Conservation (phyloP, 2,888 invertebrate species). For the Liopterus haemorrhoidalis region DNA sequence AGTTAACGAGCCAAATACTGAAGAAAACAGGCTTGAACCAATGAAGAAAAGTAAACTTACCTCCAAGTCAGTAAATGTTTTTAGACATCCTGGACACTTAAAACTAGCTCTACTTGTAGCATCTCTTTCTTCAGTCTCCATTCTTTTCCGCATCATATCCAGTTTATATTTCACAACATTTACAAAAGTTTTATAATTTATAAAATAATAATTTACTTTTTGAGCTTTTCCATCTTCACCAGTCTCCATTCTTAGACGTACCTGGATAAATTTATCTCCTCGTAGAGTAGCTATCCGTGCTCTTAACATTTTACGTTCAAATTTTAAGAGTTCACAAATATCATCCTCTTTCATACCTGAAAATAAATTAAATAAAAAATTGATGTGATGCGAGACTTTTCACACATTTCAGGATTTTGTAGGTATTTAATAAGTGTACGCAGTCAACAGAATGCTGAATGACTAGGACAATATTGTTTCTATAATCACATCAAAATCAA, state of each 20-base stretch:
- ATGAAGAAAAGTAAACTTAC: constrained; percentile 45
- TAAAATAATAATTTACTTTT: constrained; percentile 95
- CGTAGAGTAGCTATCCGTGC: constrained; percentile 79
- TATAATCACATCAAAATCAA: too few species aligned
- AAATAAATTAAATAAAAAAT: too few species aligned
- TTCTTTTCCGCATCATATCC: constrained; percentile 89
- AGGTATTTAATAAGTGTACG: too few species aligned
- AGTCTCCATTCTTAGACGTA: constrained; percentile 90
- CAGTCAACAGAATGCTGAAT: too few species aligned
- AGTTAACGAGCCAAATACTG: constrained; percentile 9
- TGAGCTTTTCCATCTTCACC: constrained; percentile 90
- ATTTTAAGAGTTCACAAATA: constrained; percentile 82
- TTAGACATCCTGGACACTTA: constrained; percentile 83
- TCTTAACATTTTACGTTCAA: constrained; percentile 89
- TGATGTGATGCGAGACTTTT: constrained; percentile 2
- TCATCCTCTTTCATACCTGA: constrained; percentile 83
- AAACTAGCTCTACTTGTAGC: constrained; percentile 94
- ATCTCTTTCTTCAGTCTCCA: constrained; percentile 93
- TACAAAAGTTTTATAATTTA: constrained; percentile 94
- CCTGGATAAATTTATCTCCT: constrained; percentile 91
- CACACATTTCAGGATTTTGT: too few species aligned
- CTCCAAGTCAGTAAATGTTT: constrained; percentile 93
- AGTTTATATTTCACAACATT: constrained; percentile 97
- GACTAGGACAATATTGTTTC: too few species aligned
- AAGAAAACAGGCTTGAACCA: constrained; percentile 6